Conservation (phyloP, 1,140 invertebrate genomes). For the Brachionus paranguensis region DNA sequence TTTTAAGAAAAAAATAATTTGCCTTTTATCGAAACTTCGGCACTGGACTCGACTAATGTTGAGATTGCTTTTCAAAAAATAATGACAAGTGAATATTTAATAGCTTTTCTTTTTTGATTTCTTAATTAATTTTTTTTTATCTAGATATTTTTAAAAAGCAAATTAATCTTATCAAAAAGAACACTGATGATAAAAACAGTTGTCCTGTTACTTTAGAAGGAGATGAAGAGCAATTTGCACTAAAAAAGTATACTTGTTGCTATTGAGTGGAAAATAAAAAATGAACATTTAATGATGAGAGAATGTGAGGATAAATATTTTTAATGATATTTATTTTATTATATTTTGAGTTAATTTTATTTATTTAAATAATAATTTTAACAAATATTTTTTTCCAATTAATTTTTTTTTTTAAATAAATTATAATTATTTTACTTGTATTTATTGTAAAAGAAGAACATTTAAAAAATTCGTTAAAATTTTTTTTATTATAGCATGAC, state of each 20-base stretch:
- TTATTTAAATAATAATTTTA: no score
- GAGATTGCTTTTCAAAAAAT: conserved; percentile 99
- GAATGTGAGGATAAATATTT: background rate
- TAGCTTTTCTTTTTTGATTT: no score
- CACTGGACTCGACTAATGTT: conserved; percentile 99
- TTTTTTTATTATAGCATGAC: no score
- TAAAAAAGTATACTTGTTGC: background rate
- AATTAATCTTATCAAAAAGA: background rate
- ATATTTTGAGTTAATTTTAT: no score
- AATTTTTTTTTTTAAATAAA: no score
- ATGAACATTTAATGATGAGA: background rate
- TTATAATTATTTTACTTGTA: no score
- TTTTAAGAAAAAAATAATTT: conserved; percentile 69
- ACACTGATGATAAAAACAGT: background rate
- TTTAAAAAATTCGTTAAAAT: no score
- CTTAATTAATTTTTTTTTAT: background rate
- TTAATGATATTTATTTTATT: background rate
- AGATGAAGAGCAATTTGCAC: background rate
- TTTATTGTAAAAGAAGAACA: no score
- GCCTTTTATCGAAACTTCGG: conserved; percentile 98
- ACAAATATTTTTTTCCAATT: no score
- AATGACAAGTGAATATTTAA: conserved; percentile 64
- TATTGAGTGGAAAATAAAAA: background rate
- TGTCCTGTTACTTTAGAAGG: background rate
- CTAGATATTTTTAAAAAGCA: background rate